Evolutionary conservation across 2,797 vertebrate species (phyloP).

Genomic region (Acipenser ruthenus): DNA sequence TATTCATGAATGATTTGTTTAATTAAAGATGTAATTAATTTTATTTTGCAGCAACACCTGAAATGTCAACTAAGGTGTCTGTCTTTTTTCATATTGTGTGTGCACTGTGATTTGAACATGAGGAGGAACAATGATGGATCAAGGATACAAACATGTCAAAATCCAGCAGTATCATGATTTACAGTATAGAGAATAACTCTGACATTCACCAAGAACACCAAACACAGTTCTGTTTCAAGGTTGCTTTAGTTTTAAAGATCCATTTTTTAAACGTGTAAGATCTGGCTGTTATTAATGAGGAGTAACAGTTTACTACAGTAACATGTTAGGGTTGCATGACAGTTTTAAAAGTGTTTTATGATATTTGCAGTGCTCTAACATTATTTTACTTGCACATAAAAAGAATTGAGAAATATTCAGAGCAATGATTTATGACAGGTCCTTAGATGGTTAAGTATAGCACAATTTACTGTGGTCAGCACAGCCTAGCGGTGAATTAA

Average conservation of each 20-base stretch:
- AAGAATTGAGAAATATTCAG: no score
- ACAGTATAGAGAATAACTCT: neutral
- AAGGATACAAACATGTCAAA: neutral
- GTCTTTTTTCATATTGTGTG: neutral
- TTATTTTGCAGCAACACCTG: neutral
- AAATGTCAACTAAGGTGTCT: neutral
- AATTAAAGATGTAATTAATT: conserved; percentile 6
- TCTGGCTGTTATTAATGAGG: no score
- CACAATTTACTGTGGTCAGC: no score
- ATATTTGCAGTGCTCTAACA: no score
- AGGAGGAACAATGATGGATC: neutral
- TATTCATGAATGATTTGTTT: conserved; percentile 3
- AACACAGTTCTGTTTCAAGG: conserved; percentile 2
- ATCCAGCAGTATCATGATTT: neutral
- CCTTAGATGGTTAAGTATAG: no score
- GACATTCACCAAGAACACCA: neutral
- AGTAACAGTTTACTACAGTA: no score
- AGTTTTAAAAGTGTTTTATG: no score
- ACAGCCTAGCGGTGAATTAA: no score
- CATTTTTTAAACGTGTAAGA: no score
- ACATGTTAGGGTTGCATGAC: no score
- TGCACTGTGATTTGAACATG: neutral
- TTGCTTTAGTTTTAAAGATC: neutral
- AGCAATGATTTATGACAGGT: no score
- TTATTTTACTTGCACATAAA: no score